Percentiles rank a stretch among this genome's conserved stretches.
phyloP scores from a whole-genome alignment of 2,888 invertebrate species.

The Polietes domitor region DNA sequence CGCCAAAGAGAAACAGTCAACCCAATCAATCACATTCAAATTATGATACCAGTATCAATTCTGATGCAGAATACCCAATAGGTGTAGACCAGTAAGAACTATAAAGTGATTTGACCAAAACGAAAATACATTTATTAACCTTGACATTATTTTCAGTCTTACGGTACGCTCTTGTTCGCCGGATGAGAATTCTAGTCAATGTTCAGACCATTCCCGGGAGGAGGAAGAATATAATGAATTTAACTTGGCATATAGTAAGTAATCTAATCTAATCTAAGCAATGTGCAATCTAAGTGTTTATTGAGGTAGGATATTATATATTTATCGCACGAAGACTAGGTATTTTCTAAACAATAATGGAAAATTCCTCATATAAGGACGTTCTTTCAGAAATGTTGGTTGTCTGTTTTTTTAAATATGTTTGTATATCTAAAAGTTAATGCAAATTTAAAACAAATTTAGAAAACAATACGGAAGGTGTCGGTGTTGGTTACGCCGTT shows the following conservation, averaged over 20 bases:
- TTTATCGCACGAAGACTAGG: background rate
- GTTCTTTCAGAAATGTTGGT: background rate
- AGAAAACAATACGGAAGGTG: constrained; percentile 57
- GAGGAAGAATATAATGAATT: constrained; percentile 84
- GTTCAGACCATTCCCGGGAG: constrained; percentile 93
- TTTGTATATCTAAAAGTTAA: background rate
- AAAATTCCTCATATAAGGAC: constrained; percentile 1
- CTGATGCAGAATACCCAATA: constrained; percentile 82
- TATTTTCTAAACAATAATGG: background rate
- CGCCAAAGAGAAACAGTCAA: constrained; percentile 86
- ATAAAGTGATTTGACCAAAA: background rate
- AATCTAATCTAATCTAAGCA: constrained; percentile 11
- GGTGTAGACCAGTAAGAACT: constrained; percentile 83
- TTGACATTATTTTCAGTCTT: constrained; percentile 77
- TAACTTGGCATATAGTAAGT: constrained; percentile 64
- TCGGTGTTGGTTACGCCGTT: constrained; percentile 45
- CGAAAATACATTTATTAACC: background rate
- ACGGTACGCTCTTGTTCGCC: constrained; percentile 89
- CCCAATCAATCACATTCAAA: constrained; percentile 81
- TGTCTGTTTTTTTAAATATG: background rate
- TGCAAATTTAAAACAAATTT: constrained; percentile 55
- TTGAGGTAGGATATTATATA: background rate
- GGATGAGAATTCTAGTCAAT: constrained; percentile 86
- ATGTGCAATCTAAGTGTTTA: background rate
- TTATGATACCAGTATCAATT: constrained; percentile 76